A percentile compares a stretch with the other conserved stretches of the same genome.
These are phyloP conservation scores for Parazoanthus swiftii DNA, from an alignment of 92 coral and sea anemone genomes.

Conservation along the genomic window DNA sequence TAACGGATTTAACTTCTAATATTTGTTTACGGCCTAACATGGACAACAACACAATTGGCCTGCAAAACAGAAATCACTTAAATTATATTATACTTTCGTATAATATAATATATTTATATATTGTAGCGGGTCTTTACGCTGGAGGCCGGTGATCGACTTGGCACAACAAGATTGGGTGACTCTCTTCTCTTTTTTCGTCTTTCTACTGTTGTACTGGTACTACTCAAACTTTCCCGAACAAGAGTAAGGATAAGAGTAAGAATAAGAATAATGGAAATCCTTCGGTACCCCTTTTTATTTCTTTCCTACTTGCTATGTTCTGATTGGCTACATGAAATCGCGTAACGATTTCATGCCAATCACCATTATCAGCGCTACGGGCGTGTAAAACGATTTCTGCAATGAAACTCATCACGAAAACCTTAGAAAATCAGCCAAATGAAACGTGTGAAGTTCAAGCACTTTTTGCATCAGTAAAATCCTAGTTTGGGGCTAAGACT, in stretches of 20 bases:
- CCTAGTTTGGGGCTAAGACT: too few relatives aligned
- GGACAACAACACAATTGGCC: too few relatives aligned
- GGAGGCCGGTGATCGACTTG: not conserved
- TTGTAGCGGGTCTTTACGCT: too few relatives aligned
- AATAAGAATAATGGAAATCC: not conserved
- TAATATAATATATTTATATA: too few relatives aligned
- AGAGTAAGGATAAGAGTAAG: not conserved
- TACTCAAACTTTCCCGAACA: not conserved
- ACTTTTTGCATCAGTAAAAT: conserved; percentile 5
- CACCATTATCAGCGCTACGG: conserved; percentile 24
- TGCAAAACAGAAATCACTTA: too few relatives aligned
- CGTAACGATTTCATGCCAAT: conserved; percentile 18
- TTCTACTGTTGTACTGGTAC: not conserved
- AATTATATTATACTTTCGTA: too few relatives aligned
- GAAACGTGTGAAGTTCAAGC: conserved; percentile 1
- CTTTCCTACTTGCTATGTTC: not conserved
- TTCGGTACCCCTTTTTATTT: conserved; percentile 6
- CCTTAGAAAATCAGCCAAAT: not conserved
- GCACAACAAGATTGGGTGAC: not conserved
- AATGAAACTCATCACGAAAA: conserved; percentile 6
- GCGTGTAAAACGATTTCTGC: conserved; percentile 11
- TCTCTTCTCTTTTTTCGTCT: not conserved
- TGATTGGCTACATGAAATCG: conserved; percentile 15
- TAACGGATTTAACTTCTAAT: too few relatives aligned
- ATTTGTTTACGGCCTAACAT: too few relatives aligned